These are phyloP conservation scores for Nymphalis io DNA, from an alignment of 1,140 invertebrate genomes.

Conservation along the genomic window DNA sequence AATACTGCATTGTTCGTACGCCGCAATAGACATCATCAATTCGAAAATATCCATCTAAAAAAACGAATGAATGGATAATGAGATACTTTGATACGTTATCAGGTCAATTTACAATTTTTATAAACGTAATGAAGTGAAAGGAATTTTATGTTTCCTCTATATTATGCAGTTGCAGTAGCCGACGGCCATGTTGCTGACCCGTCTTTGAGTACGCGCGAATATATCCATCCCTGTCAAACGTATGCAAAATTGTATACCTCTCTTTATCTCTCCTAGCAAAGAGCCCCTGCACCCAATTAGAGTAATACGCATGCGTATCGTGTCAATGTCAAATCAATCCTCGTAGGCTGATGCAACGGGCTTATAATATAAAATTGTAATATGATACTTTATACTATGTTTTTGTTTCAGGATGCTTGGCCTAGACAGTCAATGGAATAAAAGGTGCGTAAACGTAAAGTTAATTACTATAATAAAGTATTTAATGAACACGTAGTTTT, in stretches of 20 bases:
- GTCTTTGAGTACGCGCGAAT: constrained; percentile 45
- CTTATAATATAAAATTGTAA: constrained; percentile 24
- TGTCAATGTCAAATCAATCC: constrained; percentile 80
- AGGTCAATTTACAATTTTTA: too few relatives aligned
- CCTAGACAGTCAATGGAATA: background rate
- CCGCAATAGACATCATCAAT: too few relatives aligned
- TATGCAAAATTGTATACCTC: constrained; percentile 28
- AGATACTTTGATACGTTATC: too few relatives aligned
- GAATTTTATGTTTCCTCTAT: constrained; percentile 8
- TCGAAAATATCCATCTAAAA: too few relatives aligned
- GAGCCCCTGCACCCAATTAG: constrained; percentile 65
- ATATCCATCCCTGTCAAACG: constrained; percentile 47
- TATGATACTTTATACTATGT: constrained; percentile 4
- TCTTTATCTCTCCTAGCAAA: constrained; percentile 40
- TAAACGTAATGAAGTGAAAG: constrained; percentile 1
- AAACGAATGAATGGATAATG: too few relatives aligned
- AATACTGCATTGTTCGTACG: too few relatives aligned
- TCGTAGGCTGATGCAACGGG: constrained; percentile 74
- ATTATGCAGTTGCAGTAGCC: constrained; percentile 69
- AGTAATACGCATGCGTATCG: constrained; percentile 74
- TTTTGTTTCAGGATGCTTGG: constrained; percentile 33
- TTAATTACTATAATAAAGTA: background rate
- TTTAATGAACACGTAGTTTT: background rate
- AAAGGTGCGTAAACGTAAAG: constrained; percentile 17
- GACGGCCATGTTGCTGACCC: constrained; percentile 71